Base-by-base conservation (phyloP, 2,797 vertebrate genomes). In the Cynodonichthys magdalenae region DNA sequence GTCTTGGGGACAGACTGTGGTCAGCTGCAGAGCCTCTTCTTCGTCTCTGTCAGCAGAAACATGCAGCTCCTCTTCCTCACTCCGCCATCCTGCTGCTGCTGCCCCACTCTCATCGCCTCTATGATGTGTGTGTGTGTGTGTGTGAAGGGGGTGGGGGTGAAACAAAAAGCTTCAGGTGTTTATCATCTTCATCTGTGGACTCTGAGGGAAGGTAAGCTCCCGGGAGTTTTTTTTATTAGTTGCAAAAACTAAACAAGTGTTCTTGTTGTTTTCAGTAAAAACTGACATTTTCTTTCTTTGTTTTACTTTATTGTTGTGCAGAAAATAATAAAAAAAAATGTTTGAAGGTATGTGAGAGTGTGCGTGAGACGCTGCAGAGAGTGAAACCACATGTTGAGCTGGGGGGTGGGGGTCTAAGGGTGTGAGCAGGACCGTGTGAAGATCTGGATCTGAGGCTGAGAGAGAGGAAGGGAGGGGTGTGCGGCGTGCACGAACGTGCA, bases 351-450 rank as follows among this genome's bases (percentile, higher is more conserved):
- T 63, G 34, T 47, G 39, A 45, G 47, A 63, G 51, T 59, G 63
- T 56, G 66, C 59, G 60, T 63, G 56, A 65, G 59, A 51, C 8
- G 19, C 52, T 74, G 59, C 46, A 63, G 24, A 71, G 69, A 80
- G 83, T 77, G 68, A 75, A 83, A 87, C 86, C 85, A 81, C 52
- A 89, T 90, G 86, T 88, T 81, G 66, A 69, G 34, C 34, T 66
- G 6, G 18, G 54, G 36, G 67, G 47, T 20, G 68, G 5, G 20
- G 54, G 24, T 24, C 24, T 24, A 24, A 24, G 31, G 71, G 76
- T 67, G 77, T 1, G 76, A 52, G 51, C 34, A 1, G 58, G 82
- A 75, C 77, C 70, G 65, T 73, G 83, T 91, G 90, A 70, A 92
- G 83, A 74, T 59, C 31, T 74, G 73, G 77, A 79, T 66, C 51